phyloP scores from a whole-genome alignment of 2,888 invertebrate species.

The Barypeithes pellucidus region DNA sequence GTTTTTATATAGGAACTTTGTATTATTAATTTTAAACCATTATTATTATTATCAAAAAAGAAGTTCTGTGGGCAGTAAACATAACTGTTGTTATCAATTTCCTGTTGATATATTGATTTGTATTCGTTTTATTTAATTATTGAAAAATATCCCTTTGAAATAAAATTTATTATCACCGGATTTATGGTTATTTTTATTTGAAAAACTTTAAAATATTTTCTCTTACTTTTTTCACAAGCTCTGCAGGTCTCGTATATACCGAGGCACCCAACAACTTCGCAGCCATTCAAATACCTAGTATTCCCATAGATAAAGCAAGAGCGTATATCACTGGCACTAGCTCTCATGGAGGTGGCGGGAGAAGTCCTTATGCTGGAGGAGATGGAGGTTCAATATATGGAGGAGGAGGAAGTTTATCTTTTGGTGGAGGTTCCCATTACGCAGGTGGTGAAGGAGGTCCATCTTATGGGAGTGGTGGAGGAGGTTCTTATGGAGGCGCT shows the following conservation, averaged over 20 bases:
- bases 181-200: too few species aligned
- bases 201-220: not conserved
- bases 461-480: not conserved
- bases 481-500: conserved; percentile 13
- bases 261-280: not conserved
- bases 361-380: not conserved
- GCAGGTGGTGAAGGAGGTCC: not conserved
- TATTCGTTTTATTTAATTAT: too few species aligned
- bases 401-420: not conserved
- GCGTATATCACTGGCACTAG: not conserved
- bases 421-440: not conserved
- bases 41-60: too few species aligned
- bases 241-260: not conserved
- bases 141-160: too few species aligned
- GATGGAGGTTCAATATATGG: not conserved
- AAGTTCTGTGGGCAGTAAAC: not conserved
- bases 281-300: conserved; percentile 5
- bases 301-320: conserved; percentile 20
- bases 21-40: too few species aligned
- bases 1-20: too few species aligned
- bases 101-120: not conserved
- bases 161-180: too few species aligned
- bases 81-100: not conserved
- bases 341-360: not conserved
- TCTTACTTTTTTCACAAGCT: not conserved